These are phyloP conservation scores for Oryzias woworae DNA, from an alignment of 2,113 vertebrate genomes.

Conservation along the genomic window DNA sequence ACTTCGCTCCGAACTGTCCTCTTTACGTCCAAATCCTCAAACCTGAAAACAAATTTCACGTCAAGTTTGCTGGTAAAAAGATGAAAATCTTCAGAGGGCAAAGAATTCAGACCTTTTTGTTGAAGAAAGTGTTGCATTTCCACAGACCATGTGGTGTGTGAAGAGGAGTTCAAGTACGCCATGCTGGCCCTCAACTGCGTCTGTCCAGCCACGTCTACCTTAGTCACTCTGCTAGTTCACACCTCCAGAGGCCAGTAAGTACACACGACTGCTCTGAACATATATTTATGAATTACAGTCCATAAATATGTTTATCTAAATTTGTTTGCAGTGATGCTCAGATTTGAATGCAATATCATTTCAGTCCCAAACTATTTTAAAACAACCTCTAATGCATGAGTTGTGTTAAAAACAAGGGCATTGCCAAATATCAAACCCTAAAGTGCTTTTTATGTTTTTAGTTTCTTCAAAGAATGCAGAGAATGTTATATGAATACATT, in stretches of 20 bases:
- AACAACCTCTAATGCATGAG: no score
- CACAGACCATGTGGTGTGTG: slow-evolving; percentile 96
- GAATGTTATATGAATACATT: no score
- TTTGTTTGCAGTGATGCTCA: no score
- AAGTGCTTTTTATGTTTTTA: no score
- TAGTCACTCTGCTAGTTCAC: slow-evolving; percentile 96
- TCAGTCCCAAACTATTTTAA: no score
- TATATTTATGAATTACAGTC: background rate
- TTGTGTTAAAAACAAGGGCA: no score
- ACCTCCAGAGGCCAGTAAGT: slow-evolving; percentile 99
- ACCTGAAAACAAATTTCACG: slow-evolving; percentile 98
- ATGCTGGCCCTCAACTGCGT: slow-evolving; percentile 98
- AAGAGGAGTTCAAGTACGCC: slow-evolving; percentile 98
- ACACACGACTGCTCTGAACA: background rate
- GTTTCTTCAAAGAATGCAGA: no score
- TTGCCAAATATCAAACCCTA: no score
- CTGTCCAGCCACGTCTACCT: slow-evolving; percentile 96
- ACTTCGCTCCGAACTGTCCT: slow-evolving; percentile 97
- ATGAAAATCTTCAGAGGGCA: background rate
- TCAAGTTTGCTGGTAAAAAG: slow-evolving; percentile 95
- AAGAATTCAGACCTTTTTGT: background rate
- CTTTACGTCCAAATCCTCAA: slow-evolving; percentile 97
- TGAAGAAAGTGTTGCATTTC: background rate
- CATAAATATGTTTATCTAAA: background rate
- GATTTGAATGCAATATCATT: no score